phyloP scores from a whole-genome alignment of 2,797 vertebrate species.

The Dendrocincla fuliginosa region DNA sequence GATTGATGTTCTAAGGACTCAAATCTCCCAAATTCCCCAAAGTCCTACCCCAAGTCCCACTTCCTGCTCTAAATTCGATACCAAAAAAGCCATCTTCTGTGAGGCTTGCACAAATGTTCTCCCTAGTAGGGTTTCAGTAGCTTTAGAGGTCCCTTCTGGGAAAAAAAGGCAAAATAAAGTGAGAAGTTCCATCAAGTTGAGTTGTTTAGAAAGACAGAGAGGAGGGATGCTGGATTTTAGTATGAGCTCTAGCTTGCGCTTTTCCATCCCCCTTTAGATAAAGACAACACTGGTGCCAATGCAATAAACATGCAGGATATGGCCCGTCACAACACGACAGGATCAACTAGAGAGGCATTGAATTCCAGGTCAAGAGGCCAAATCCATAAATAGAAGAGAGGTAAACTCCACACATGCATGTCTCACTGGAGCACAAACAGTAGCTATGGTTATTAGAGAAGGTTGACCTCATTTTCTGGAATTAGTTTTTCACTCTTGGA shows the following conservation, averaged over 20 bases:
- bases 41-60: neutral
- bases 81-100: neutral
- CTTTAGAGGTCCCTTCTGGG: neutral
- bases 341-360: constrained; percentile 30
- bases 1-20: neutral
- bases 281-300: constrained; percentile 18
- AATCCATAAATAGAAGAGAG: constrained; percentile 64
- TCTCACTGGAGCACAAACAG: constrained; percentile 57
- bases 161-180: neutral
- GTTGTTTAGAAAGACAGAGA: neutral
- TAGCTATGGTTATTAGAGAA: constrained; percentile 62
- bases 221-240: neutral
- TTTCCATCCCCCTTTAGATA: neutral
- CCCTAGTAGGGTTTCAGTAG: neutral
- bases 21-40: neutral
- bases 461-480: constrained; percentile 65
- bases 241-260: neutral
- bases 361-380: constrained; percentile 58
- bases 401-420: constrained; percentile 30
- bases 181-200: neutral
- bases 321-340: constrained; percentile 1
- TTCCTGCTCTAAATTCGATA: neutral
- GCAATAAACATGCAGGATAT: constrained; percentile 10
- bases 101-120: neutral
- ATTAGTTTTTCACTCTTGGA: constrained; percentile 58